Base-by-base conservation (phyloP, 37 sponge, comb jelly and placozoan species). In the Hexactinellida sp. region DNA sequence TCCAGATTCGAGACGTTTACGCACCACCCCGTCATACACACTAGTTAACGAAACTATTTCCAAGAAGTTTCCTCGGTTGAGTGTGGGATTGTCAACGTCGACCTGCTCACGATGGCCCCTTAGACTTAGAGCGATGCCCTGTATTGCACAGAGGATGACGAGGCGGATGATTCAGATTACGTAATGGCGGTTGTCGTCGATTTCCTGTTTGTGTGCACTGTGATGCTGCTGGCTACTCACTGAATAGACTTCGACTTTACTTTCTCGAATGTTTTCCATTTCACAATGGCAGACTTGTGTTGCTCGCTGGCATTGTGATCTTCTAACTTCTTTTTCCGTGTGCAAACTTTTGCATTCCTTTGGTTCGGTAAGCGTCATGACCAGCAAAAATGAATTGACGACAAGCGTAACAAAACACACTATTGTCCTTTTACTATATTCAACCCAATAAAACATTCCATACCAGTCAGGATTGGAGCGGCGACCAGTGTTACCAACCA, bases 261-360 rank as follows among this genome's bases (percentile, higher is more conserved):
- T 28, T 63, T 63, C 76, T 63, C 76, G 25, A 23, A 7, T 23
- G 13, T 63, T 63, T 63, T 7, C 76, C 76, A 63, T 63, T 63
- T 63, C 13, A 63, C 76, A 7, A 63, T 63, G 21, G 76, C 76
- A 63, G 76, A 63, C 76, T 63, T 63, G 76, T 63, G 76, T 63
- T 10, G 76, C 76, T 63, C 76, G 76, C 76, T 63, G 76, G 76
- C 76, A 63, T 63, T 63, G 76, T 63, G 76, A 63, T 63, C 76
- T 23, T 63, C 76, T 63, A 63, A 21, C 76, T 63, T 63, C 13
- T 63, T 63, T 63, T 63, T n/a, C 76, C 76, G 21, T 63, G 76
- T 21, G 76, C 76, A 63, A 63, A 63, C 19, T 63, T 63, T 63
- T 63, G 76, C 76, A 63, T 63, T 63, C 76, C 76, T 63, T 28